A percentile compares a stretch with the other conserved stretches of the same genome.
Evolutionary conservation across 2,113 vertebrate genomes (phyloP).

Genomic region (Sturnira hondurensis): DNA sequence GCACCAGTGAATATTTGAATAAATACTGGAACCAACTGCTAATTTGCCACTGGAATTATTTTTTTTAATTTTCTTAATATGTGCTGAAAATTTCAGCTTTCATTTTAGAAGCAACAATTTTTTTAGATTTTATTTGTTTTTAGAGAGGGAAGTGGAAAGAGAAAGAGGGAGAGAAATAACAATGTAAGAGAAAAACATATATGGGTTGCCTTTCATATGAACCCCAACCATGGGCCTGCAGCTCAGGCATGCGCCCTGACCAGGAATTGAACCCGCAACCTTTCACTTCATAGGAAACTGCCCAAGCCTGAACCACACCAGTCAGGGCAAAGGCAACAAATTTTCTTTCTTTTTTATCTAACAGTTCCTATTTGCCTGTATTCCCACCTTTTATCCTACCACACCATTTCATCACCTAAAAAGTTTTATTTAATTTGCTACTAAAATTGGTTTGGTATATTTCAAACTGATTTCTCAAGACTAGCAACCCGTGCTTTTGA

Average conservation of each 20-base stretch:
- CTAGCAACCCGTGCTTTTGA: neutral
- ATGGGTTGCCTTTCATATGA: too few species aligned
- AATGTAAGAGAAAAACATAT: too few species aligned
- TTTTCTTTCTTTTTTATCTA: neutral
- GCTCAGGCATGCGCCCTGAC: too few species aligned
- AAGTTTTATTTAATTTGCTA: neutral
- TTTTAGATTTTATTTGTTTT: neutral
- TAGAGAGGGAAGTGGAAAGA: too few species aligned
- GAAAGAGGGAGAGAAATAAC: too few species aligned
- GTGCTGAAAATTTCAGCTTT: neutral
- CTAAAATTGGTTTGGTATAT: neutral
- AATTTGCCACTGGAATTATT: neutral
- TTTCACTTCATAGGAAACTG: too few species aligned
- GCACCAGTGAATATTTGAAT: neutral
- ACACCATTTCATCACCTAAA: neutral
- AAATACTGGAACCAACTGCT: neutral
- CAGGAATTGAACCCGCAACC: too few species aligned
- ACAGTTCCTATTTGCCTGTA: neutral
- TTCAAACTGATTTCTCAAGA: slow-evolving; percentile 29
- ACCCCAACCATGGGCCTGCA: too few species aligned
- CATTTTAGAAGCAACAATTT: neutral
- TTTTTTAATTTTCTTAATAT: neutral
- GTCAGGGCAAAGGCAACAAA: too few species aligned
- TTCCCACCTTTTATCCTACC: neutral
- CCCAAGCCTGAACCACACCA: too few species aligned